Percentiles rank a stretch among this genome's conserved stretches.
Evolutionary conservation across 2,888 invertebrate species (phyloP).

Genomic region (Micoletzkya japonica): DNA sequence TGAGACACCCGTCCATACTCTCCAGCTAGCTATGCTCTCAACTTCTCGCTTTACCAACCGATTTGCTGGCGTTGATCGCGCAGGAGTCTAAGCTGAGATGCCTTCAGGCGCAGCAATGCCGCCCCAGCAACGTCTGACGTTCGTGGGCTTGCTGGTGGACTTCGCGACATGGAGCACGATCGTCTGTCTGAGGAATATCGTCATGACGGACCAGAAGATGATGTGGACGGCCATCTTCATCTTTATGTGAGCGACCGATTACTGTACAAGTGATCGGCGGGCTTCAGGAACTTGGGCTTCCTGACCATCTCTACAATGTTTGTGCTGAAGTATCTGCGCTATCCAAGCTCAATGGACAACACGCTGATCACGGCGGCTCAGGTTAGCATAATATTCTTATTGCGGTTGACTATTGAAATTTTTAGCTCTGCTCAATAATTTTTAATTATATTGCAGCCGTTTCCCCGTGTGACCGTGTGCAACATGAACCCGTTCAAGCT

Average conservation of each 20-base stretch:
- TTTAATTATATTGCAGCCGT: no score
- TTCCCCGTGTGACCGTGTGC: constrained; percentile 8
- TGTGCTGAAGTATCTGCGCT: constrained; percentile 4
- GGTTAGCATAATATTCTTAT: no score
- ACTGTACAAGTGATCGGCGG: not conserved
- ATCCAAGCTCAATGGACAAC: not conserved
- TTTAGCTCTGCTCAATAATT: not conserved
- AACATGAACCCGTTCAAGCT: constrained; percentile 16
- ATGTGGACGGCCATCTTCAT: not conserved
- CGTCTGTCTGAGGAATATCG: constrained; percentile 15
- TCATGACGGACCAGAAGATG: not conserved
- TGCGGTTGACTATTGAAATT: no score
- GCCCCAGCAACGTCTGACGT: no score
- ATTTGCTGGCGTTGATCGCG: no score
- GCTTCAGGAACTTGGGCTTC: not conserved
- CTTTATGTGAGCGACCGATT: not conserved
- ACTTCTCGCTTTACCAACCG: no score
- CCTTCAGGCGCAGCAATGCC: no score
- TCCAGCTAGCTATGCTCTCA: no score
- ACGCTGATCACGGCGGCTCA: not conserved
- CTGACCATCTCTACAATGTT: not conserved
- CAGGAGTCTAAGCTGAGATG: no score
- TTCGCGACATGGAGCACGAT: constrained; percentile 8
- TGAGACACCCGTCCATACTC: no score
- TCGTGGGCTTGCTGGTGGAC: not conserved